phyloP scores from a whole-genome alignment of 2,888 invertebrate genomes.

The Patella ulyssiponensis region DNA sequence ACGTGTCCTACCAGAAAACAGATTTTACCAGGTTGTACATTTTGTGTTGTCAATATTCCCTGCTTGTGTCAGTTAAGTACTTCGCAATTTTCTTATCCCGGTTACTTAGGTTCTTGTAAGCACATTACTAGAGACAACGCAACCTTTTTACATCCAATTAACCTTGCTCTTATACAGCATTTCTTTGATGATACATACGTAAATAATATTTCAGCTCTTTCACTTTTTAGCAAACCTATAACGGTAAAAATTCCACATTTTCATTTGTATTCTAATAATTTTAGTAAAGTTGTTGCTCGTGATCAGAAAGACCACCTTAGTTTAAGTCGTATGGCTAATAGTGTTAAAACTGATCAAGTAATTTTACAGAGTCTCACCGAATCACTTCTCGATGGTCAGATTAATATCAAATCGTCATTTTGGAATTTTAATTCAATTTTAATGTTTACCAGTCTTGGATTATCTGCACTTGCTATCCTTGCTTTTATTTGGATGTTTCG shows the following conservation, averaged over 20 bases:
- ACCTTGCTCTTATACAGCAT: neutral
- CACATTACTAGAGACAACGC: neutral
- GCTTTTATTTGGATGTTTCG: no score
- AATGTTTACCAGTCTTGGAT: no score
- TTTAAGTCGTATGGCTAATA: neutral
- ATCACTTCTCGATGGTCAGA: neutral
- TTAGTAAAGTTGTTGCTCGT: no score
- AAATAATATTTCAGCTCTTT: no score
- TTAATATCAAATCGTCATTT: neutral
- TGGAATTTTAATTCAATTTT: no score
- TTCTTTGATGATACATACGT: neutral
- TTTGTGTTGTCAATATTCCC: no score
- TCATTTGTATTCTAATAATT: neutral
- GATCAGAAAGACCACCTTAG: neutral
- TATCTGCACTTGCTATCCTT: no score
- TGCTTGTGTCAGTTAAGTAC: no score
- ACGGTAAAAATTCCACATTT: neutral
- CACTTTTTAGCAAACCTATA: neutral
- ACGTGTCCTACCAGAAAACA: no score
- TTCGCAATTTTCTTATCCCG: neutral
- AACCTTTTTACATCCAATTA: neutral
- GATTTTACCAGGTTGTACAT: no score
- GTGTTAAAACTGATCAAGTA: neutral
- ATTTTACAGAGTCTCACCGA: neutral
- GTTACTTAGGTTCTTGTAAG: neutral